Percentiles rank a stretch among this genome's conserved stretches.
phyloP scores from a whole-genome alignment of 2,113 vertebrate species.

The Pelvicachromis taeniatus region DNA sequence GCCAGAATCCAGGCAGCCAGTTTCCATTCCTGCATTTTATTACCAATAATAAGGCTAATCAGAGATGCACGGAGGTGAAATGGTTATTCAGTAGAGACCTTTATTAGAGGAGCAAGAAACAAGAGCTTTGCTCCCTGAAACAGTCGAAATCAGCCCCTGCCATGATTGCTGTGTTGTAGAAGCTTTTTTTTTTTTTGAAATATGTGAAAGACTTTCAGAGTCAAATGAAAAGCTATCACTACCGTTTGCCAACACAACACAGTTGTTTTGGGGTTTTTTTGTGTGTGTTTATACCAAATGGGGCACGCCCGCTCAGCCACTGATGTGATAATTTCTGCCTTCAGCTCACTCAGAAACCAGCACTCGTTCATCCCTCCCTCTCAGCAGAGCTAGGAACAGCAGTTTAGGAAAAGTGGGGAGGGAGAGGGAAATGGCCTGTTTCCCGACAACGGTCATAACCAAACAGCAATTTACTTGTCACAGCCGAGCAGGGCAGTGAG shows the following conservation, averaged over 20 bases:
- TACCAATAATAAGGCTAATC: constrained; percentile 58
- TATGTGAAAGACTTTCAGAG: background rate
- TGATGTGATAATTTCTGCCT: constrained; percentile 72
- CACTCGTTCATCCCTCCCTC: constrained; percentile 6
- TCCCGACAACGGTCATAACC: constrained; percentile 67
- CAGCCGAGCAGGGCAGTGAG: constrained; percentile 35
- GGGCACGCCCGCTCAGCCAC: constrained; percentile 45
- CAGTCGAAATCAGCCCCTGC: background rate
- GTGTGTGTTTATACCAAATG: constrained; percentile 5
- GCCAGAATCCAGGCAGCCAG: constrained; percentile 32
- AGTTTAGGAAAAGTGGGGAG: constrained; percentile 62
- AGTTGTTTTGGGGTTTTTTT: constrained; percentile 2
- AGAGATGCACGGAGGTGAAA: constrained; percentile 47
- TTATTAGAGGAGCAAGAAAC: background rate
- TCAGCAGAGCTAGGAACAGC: constrained; percentile 33
- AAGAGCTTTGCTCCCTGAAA: background rate
- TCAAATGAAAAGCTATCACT: constrained; percentile 15
- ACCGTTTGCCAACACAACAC: constrained; percentile 4
- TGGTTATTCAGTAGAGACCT: constrained; percentile 1
- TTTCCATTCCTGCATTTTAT: constrained; percentile 58
- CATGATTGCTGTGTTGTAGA: background rate
- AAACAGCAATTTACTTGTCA: constrained; percentile 77
- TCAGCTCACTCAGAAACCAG: constrained; percentile 47
- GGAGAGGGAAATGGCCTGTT: constrained; percentile 64
- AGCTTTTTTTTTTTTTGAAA: background rate